phyloP scores from a whole-genome alignment of 2,888 invertebrate genomes.

The Crossocerus cetratus region DNA sequence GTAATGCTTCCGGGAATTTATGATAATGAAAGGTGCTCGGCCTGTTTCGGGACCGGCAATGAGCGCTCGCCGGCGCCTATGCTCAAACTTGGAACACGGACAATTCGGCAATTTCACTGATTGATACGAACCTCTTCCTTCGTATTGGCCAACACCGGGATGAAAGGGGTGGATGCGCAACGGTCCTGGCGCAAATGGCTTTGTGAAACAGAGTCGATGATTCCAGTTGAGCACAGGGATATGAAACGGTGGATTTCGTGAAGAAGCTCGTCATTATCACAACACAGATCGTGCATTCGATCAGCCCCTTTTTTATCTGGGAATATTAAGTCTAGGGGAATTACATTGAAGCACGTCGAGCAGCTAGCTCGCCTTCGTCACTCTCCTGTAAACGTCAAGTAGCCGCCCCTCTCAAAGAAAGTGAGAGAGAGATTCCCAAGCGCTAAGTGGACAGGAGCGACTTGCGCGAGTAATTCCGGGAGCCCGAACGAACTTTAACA shows the following conservation, averaged over 20 bases:
- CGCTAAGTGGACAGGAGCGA: background rate
- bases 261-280: constrained; percentile 64
- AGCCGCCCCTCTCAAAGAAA: background rate
- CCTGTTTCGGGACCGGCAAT: background rate
- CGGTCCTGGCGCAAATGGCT: constrained; percentile 35
- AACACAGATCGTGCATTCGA: constrained; percentile 67
- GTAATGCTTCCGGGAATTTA: constrained; percentile 29
- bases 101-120: background rate
- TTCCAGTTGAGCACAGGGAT: constrained; percentile 31
- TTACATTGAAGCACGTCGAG: constrained; percentile 55
- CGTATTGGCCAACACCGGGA: background rate
- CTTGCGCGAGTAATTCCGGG: background rate
- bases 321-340: constrained; percentile 65
- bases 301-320: constrained; percentile 58
- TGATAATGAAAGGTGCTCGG: constrained; percentile 24
- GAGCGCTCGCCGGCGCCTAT: background rate
- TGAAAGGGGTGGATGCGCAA: background rate
- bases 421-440: background rate
- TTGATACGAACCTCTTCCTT: background rate
- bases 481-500: background rate
- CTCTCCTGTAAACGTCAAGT: background rate
- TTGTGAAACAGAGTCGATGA: constrained; percentile 29
- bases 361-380: constrained; percentile 21
- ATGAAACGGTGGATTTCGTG: constrained; percentile 26
- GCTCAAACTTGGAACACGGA: background rate